A percentile compares a stretch with the other conserved stretches of the same genome.
Evolutionary conservation across 1,140 invertebrate genomes (phyloP).

Genomic region (Drosophila teissieri): DNA sequence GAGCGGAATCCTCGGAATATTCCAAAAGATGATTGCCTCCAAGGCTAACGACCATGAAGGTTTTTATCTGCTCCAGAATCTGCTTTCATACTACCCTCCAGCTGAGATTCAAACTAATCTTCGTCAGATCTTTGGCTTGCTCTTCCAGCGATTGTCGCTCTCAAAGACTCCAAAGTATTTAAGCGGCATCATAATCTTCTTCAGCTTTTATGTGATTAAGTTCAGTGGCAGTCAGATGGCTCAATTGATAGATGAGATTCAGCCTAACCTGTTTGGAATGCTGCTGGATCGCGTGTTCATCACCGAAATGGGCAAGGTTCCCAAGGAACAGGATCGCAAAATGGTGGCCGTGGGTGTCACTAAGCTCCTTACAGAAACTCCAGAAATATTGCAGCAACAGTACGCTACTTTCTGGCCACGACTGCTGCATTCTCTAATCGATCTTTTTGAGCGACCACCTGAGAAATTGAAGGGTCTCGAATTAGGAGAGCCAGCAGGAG

Average conservation of each 20-base stretch:
- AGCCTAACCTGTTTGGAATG: slow-evolving; percentile 97
- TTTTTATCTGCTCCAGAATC: slow-evolving; percentile 94
- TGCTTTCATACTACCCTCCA: slow-evolving; percentile 90
- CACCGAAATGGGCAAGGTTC: slow-evolving; percentile 93
- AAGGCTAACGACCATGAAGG: slow-evolving; percentile 98
- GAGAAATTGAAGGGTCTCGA: slow-evolving; percentile 90
- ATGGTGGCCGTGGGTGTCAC: slow-evolving; percentile 95
- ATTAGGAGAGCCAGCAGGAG: slow-evolving; percentile 90
- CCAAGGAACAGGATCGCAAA: slow-evolving; percentile 92
- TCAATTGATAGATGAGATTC: slow-evolving; percentile 93
- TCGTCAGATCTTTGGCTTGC: slow-evolving; percentile 94
- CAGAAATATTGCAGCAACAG: slow-evolving; percentile 76
- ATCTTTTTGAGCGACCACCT: slow-evolving; percentile 94
- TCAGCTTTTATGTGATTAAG: slow-evolving; percentile 93
- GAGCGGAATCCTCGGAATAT: slow-evolving; percentile 95
- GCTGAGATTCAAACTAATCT: slow-evolving; percentile 90
- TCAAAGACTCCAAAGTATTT: slow-evolving; percentile 98
- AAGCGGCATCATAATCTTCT: slow-evolving; percentile 94
- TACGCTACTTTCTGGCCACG: slow-evolving; percentile 83
- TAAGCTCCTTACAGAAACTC: slow-evolving; percentile 92
- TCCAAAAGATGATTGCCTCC: slow-evolving; percentile 98
- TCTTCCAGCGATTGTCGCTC: slow-evolving; percentile 95
- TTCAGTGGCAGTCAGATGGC: slow-evolving; percentile 90
- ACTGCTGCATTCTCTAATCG: slow-evolving; percentile 90
- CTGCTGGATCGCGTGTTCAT: slow-evolving; percentile 95